Conservation (phyloP, 2,113 vertebrate species). For the Enhydra lutris region DNA sequence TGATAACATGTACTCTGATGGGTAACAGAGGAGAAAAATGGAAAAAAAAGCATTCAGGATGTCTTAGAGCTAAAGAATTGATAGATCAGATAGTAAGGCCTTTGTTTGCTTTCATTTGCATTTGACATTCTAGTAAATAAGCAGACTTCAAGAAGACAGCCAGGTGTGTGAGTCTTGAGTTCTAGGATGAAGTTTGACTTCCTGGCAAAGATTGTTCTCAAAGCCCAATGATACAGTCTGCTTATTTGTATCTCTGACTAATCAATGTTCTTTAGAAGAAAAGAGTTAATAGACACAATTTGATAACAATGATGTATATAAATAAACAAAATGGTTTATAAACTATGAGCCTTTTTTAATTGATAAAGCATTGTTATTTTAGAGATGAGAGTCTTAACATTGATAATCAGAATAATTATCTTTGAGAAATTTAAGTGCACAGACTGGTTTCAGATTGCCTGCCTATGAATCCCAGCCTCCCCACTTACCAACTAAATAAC, state of each 20-base stretch:
- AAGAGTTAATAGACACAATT: neutral
- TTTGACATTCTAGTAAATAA: neutral
- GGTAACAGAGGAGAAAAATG: neutral
- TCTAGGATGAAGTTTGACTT: neutral
- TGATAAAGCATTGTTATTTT: neutral
- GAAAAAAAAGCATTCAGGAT: neutral
- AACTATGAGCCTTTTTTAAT: neutral
- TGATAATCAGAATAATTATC: slow-evolving; percentile 36
- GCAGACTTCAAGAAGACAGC: neutral
- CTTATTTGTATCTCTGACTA: neutral
- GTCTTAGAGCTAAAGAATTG: neutral
- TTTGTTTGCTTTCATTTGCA: neutral
- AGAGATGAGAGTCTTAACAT: neutral
- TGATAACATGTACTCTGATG: neutral
- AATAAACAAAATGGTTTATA: neutral
- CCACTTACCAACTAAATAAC: neutral
- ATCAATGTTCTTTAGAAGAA: neutral
- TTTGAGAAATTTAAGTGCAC: neutral
- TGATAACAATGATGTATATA: neutral
- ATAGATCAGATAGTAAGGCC: neutral
- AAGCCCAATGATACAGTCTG: neutral
- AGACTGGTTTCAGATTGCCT: slow-evolving; percentile 13
- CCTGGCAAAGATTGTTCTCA: neutral
- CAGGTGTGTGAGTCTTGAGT: neutral
- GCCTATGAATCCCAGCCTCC: neutral